Conservation (phyloP, 2,888 invertebrate species). For the Griposia aprilina region DNA sequence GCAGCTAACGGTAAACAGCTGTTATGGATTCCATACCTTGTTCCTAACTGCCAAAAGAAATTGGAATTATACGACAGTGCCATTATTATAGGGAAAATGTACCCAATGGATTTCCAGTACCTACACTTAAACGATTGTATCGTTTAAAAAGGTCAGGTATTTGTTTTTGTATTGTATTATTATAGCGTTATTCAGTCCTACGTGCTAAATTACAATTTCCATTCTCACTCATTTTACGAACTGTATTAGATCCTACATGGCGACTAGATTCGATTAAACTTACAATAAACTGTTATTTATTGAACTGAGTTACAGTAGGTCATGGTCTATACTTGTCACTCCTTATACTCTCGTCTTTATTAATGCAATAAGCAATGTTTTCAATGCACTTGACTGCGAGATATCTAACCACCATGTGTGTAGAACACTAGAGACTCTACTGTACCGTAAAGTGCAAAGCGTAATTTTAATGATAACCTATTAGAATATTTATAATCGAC, state of each 20-base stretch:
- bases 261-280: constrained; percentile 26
- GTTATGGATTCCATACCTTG: constrained; percentile 15
- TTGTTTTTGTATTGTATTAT: neutral
- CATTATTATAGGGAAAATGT: neutral
- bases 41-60: constrained; percentile 3
- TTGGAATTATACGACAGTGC: neutral
- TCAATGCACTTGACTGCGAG: constrained; percentile 28
- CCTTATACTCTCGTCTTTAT: constrained; percentile 26
- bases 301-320: constrained; percentile 36
- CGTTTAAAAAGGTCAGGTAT: neutral
- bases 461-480: neutral
- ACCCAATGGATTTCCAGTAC: neutral
- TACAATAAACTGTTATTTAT: constrained; percentile 38
- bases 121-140: neutral
- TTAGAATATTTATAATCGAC: constrained; percentile 31
- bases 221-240: constrained; percentile 8
- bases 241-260: constrained; percentile 27
- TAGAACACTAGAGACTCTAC: constrained; percentile 20
- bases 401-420: constrained; percentile 20
- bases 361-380: constrained; percentile 37
- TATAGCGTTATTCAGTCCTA: neutral
- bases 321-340: constrained; percentile 42
- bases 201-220: constrained; percentile 20
- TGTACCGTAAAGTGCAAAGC: constrained; percentile 17
- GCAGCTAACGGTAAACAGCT: constrained; percentile 34